These are phyloP conservation scores for Ictalurus furcatus DNA, from an alignment of 2,113 vertebrate species.

Conservation along the genomic window DNA sequence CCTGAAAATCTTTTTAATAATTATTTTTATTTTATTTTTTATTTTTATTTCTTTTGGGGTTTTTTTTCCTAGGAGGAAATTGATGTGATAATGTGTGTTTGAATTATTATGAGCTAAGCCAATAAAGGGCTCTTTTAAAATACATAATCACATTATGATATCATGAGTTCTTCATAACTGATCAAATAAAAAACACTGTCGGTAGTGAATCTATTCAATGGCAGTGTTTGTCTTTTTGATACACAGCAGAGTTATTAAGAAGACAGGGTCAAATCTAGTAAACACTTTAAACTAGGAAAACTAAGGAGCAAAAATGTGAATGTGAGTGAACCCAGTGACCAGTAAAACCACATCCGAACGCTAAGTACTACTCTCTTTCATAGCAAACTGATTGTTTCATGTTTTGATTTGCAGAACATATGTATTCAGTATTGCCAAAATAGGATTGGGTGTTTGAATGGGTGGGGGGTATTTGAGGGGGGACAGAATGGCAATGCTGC, in stretches of 20 bases:
- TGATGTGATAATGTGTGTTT: not conserved
- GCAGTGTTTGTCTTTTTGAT: not conserved
- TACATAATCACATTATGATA: constrained; percentile 8
- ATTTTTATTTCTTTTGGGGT: too few relatives aligned
- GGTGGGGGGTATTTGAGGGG: not conserved
- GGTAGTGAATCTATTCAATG: not conserved
- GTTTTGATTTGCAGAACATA: constrained; percentile 32
- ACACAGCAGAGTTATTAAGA: not conserved
- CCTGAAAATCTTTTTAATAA: not conserved
- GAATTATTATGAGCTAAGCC: not conserved
- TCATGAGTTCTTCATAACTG: not conserved
- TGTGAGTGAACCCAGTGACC: not conserved
- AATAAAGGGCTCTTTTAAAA: not conserved
- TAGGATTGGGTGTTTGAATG: constrained; percentile 10
- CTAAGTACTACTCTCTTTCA: not conserved
- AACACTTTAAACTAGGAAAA: not conserved
- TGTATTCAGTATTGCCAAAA: constrained; percentile 20
- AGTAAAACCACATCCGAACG: not conserved
- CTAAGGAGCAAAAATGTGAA: not conserved
- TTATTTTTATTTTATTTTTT: too few relatives aligned
- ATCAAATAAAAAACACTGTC: not conserved
- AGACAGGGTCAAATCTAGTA: not conserved
- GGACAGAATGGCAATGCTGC: constrained; percentile 3
- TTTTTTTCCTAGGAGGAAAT: not conserved
- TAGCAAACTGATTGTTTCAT: not conserved